Base-by-base conservation (phyloP, 2,113 vertebrate genomes). In the Ciconia stormi region DNA sequence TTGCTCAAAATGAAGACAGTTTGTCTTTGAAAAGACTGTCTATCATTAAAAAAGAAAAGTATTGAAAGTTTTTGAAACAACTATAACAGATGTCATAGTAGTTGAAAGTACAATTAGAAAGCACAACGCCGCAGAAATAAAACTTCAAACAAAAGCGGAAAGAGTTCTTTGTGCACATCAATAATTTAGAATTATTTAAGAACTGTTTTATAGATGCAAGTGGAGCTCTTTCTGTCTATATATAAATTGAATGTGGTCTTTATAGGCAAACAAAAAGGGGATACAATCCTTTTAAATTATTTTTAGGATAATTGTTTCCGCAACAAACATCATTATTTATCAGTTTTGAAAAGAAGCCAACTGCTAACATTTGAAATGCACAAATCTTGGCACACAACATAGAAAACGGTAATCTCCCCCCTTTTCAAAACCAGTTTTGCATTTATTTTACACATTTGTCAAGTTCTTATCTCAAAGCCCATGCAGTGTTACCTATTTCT, bases 81-180 rank as follows among this genome's bases (percentile, higher is more conserved):
- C 67, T 93, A 65, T 91, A 97, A 94, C 95, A 98, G 96, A 97
- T 98, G 97, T 96, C 94, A 95, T 90, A 65, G 77, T 20, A 95
- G 92, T 95, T 94, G 90, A 98, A 97, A 95, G 95, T 78, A 96
- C 81, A 97, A 96, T 97, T 97, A 97, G 96, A 97, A 97, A 97
- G 73, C 87, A 95, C 49, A 91, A 96, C 77, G 50, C 87, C 83
- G 53, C 91, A 94, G 69, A 97, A 97, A 97, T 96, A 95, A 96
- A 95, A 90, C 97, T 97, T 98, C 96, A 98, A 97, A 97, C 87
- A 88, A 82, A 95, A 91, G 87, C 34, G 1, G 61, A 93, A 94
- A 74, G 87, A 95, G 62, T 74, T 86, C 91, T 97, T 92, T 92
- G 82, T 95, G 90, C 55, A 93, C 77, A 91, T 97, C 92, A 95